Base-by-base conservation (phyloP, 2,113 vertebrate genomes). In the Madoqua kirkii region DNA sequence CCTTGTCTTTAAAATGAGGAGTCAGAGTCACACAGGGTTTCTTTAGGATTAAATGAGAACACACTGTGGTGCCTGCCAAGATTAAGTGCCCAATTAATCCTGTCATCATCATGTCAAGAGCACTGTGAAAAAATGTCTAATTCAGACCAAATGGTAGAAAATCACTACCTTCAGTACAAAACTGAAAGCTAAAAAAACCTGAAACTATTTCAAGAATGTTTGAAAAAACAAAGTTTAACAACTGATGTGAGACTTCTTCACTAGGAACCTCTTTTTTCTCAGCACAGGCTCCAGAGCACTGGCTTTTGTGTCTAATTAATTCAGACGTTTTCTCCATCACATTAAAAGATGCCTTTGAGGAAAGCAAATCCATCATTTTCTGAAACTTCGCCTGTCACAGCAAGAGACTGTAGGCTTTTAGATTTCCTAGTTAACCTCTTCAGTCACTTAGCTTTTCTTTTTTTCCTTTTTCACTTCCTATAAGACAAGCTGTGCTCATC, bases 261-360 rank as follows among this genome's bases (percentile, higher is more conserved):
- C 3, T 12, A 21, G 29, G 85, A 90, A 82, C 31, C 40, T 11
- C 1, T 33, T 83, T 97, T 93, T 85, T 87, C 40, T 36, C 5
- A 71, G 81, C 14, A 62, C 19, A 54, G 1, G 2, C 15, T 88
- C 67, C 71, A 59, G 2, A 45, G 21, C 83, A 11, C 14, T 16
- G 92, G 48, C 2, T 92, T 96, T 87, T 36, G 12, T 19, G 52
- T 95, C 62, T 98, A 97, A 97, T 92, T 93, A 62, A 60, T 84
- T 87, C 43, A 31, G 60, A 81, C 91, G 60, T 96, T 95, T 98
- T 96, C 31, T 88, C 76, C 50, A 86, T 36, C 31, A 31, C 0
- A 1, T 16, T 25, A 54, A 79, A 14, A 91, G 1, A 5, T 31
- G 8, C 16, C 71, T 59, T 54, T 64, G 55, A 79, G 36, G 64